A percentile compares a stretch with the other conserved stretches of the same genome.
These are phyloP conservation scores for Trichonephila clavata DNA, from an alignment of 1,140 invertebrate species.

Conservation along the genomic window DNA sequence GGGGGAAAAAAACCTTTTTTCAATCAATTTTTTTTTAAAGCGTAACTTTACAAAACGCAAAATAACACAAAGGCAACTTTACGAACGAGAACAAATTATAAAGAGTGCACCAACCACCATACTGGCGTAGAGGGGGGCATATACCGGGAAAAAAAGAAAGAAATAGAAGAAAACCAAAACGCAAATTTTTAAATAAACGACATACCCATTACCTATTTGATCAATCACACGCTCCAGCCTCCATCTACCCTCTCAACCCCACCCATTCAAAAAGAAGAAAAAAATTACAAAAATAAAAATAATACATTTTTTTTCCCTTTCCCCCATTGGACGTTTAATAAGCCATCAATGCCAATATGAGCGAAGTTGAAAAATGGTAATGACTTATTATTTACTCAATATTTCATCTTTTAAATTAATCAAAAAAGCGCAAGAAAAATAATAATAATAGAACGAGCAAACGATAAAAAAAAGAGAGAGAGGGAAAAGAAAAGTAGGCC, in stretches of 20 bases:
- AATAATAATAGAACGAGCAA: conserved; percentile 16
- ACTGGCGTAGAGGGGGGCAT: background rate
- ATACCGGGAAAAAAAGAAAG: background rate
- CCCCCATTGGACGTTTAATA: conserved; percentile 68
- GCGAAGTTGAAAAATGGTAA: conserved; percentile 72
- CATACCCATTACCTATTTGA: conserved; percentile 76
- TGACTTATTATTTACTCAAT: conserved; percentile 77
- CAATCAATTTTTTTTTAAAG: background rate
- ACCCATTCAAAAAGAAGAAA: conserved; percentile 52
- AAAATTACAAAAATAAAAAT: conserved; percentile 31
- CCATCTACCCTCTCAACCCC: conserved; percentile 8
- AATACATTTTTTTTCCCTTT: conserved; percentile 45
- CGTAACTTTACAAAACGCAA: background rate
- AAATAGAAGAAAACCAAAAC: conserved; percentile 10
- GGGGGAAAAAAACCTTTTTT: background rate
- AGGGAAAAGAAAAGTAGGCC: background rate
- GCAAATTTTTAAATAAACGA: conserved; percentile 75
- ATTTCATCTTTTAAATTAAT: conserved; percentile 77
- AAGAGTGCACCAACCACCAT: conserved; percentile 46
- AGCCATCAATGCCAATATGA: conserved; percentile 75
- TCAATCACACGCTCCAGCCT: conserved; percentile 59
- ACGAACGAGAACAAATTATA: conserved; percentile 66
- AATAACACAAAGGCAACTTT: conserved; percentile 34
- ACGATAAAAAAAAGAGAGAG: background rate
- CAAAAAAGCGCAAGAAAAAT: conserved; percentile 58